Conservation (phyloP, 1,140 invertebrate species). For the Pemphigus obesinymphae region DNA sequence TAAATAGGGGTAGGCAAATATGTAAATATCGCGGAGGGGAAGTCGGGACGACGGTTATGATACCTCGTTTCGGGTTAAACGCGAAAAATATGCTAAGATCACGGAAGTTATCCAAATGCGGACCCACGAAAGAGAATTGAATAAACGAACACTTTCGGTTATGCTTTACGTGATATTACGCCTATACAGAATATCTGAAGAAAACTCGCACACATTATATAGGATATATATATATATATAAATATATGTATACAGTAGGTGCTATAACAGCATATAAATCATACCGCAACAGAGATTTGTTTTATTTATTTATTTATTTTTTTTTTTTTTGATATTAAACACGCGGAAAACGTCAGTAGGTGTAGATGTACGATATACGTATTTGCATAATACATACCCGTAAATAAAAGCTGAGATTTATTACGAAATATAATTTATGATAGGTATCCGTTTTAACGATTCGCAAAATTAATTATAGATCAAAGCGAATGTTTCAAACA, state of each 20-base stretch:
- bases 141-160: conserved; percentile 16
- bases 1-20: conserved; percentile 13
- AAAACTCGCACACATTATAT: background rate
- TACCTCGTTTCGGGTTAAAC: conserved; percentile 40
- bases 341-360: background rate
- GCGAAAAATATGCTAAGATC: conserved; percentile 42
- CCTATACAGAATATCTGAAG: background rate
- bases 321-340: background rate
- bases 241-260: no score
- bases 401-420: background rate
- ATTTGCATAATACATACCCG: background rate
- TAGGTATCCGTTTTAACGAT: background rate
- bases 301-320: no score
- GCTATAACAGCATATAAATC: background rate
- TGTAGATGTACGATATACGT: background rate
- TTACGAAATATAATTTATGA: background rate
- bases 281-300: background rate
- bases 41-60: conserved; percentile 3
- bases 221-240: background rate
- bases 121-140: conserved; percentile 32
- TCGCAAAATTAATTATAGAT: no score
- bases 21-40: background rate
- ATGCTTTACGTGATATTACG: conserved; percentile 8
- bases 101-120: conserved; percentile 6
- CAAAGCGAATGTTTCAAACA: no score